Percentiles rank a stretch among this genome's conserved stretches.
These are phyloP conservation scores for Microdon myrmicae DNA, from an alignment of 2,888 invertebrate genomes.

Conservation along the genomic window DNA sequence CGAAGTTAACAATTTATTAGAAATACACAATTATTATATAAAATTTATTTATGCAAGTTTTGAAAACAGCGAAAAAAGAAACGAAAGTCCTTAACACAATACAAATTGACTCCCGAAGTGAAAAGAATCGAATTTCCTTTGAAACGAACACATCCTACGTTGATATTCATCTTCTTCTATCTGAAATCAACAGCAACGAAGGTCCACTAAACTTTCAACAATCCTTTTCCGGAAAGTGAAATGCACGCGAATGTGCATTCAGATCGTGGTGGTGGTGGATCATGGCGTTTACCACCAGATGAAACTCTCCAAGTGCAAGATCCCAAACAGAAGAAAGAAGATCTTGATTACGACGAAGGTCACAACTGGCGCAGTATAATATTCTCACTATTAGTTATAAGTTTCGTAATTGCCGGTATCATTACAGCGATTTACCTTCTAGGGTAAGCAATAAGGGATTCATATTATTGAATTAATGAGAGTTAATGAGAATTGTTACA, in stretches of 20 bases:
- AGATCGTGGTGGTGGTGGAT: slow-evolving; percentile 80
- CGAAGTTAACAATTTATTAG: too few species aligned
- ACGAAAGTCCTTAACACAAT: too few species aligned
- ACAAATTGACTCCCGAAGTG: too few species aligned
- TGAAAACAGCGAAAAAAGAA: too few species aligned
- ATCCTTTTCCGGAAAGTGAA: slow-evolving; percentile 52
- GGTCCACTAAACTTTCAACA: slow-evolving; percentile 13
- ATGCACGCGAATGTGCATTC: slow-evolving; percentile 92
- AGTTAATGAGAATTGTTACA: slow-evolving; percentile 57
- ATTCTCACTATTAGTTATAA: slow-evolving; percentile 86
- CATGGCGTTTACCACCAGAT: slow-evolving; percentile 92
- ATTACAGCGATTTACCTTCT: slow-evolving; percentile 89
- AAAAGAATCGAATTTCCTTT: too few species aligned
- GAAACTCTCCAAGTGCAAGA: slow-evolving; percentile 91
- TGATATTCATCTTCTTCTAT: too few species aligned
- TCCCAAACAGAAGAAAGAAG: slow-evolving; percentile 85
- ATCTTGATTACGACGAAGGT: slow-evolving; percentile 81
- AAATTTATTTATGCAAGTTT: too few species aligned
- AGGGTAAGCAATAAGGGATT: slow-evolving; percentile 71
- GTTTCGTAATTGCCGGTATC: slow-evolving; percentile 87
- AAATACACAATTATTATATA: too few species aligned
- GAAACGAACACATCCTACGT: too few species aligned
- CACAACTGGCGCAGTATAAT: slow-evolving; percentile 91
- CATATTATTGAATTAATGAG: neutral
- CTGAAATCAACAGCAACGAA: slow-evolving; percentile 7